Conservation (phyloP, 2,113 vertebrate genomes). For the Panthera leo region DNA sequence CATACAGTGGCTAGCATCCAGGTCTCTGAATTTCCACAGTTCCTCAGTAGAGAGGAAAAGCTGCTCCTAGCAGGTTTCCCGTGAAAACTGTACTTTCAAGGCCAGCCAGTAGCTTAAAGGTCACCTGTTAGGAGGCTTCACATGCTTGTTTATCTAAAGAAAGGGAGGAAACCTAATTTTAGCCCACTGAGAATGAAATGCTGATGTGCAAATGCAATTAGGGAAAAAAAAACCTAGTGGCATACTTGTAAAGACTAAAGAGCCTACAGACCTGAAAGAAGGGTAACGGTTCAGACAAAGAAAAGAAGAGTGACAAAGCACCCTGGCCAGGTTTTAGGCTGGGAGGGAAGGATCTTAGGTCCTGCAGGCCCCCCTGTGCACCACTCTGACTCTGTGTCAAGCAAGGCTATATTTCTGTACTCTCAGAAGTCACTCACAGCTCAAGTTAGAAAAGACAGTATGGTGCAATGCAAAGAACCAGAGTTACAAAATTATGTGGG, state of each 20-base stretch:
- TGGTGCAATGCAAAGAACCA: not conserved
- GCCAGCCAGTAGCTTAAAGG: slow-evolving; percentile 16
- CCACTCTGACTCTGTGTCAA: not conserved
- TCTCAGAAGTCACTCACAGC: not conserved
- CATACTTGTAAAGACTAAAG: not conserved
- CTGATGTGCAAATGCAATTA: slow-evolving; percentile 1
- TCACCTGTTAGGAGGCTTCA: slow-evolving; percentile 27
- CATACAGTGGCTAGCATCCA: not conserved
- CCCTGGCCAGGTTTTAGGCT: not conserved
- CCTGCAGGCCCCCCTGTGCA: not conserved
- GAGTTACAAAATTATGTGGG: not conserved
- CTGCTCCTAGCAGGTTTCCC: not conserved
- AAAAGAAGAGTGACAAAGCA: not conserved
- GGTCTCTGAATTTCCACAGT: not conserved
- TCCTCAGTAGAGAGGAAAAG: not conserved
- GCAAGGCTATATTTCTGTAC: not conserved
- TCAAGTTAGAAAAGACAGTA: not conserved
- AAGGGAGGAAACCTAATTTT: slow-evolving; percentile 31
- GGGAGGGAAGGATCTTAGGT: not conserved
- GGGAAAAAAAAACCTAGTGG: not conserved
- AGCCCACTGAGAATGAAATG: slow-evolving; percentile 32
- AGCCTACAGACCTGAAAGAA: not conserved
- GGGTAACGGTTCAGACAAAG: not conserved
- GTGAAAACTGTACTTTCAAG: slow-evolving; percentile 32
- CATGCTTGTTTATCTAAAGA: slow-evolving; percentile 43